These are phyloP conservation scores for Columba janthina DNA, from an alignment of 2,113 vertebrate species.

Conservation along the genomic window DNA sequence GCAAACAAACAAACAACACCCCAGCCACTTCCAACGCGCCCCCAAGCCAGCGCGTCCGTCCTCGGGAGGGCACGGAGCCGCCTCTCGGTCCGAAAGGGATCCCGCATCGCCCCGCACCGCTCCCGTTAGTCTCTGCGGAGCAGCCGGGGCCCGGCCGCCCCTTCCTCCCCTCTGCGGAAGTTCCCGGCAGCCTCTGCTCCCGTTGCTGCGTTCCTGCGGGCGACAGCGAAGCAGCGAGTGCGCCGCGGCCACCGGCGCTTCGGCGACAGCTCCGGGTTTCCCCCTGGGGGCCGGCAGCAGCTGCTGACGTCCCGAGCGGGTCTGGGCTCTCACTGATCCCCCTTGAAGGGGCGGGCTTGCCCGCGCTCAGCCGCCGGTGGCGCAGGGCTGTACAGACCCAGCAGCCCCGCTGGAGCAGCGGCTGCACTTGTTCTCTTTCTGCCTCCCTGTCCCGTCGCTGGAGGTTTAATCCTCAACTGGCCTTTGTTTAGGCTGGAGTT, in stretches of 20 bases:
- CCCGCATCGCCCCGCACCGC: no score
- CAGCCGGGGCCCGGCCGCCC: no score
- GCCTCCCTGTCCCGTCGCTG: neutral
- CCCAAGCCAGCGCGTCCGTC: rapidly evolving
- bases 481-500: neutral
- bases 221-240: rapidly evolving
- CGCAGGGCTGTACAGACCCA: rapidly evolving
- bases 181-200: neutral
- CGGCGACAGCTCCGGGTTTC: neutral
- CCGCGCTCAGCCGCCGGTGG: no score
- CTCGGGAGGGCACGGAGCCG: rapidly evolving
- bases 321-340: neutral
- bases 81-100: no score
- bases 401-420: no score
- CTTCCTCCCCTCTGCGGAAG: neutral
- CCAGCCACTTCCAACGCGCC: neutral
- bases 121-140: no score
- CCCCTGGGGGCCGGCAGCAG: no score
- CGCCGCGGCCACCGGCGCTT: no score
- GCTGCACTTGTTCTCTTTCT: neutral
- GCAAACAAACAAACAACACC: neutral
- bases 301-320: neutral
- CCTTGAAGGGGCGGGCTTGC: rapidly evolving
- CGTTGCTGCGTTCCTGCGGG: neutral
- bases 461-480: neutral